Conservation (phyloP, 2,113 vertebrate species). For the Parus major region DNA sequence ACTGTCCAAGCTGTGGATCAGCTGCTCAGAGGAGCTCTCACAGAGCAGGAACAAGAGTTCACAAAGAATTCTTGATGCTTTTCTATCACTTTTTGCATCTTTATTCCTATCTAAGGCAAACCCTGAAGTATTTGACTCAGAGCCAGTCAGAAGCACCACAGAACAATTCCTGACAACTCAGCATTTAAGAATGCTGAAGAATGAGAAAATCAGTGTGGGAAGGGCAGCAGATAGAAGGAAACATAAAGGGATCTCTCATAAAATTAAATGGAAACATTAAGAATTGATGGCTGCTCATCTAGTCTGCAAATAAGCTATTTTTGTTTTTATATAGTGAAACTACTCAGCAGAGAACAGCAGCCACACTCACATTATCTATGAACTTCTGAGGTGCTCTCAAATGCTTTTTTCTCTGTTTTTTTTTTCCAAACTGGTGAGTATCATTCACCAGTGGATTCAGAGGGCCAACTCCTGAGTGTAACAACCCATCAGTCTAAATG, state of each 20-base stretch:
- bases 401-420: background rate
- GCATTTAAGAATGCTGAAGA: constrained; percentile 42
- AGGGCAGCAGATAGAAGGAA: constrained; percentile 24
- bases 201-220: background rate
- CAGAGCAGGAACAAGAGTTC: background rate
- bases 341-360: background rate
- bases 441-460: background rate
- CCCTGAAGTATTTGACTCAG: constrained; percentile 7
- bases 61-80: constrained; percentile 10
- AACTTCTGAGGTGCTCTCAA: background rate
- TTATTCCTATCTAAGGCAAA: constrained; percentile 39
- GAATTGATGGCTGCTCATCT: constrained; percentile 54
- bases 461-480: background rate
- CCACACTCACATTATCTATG: background rate
- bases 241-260: constrained; percentile 56
- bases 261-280: constrained; percentile 63
- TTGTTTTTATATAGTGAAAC: constrained; percentile 33
- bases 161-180: constrained; percentile 20
- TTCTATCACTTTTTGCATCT: background rate
- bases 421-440: background rate
- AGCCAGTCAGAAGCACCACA: constrained; percentile 1
- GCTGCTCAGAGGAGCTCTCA: background rate
- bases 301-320: constrained; percentile 58
- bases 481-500: background rate
- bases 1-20: background rate